phyloP scores from a whole-genome alignment of 2,113 vertebrate species.

The Capreolus pygargus region DNA sequence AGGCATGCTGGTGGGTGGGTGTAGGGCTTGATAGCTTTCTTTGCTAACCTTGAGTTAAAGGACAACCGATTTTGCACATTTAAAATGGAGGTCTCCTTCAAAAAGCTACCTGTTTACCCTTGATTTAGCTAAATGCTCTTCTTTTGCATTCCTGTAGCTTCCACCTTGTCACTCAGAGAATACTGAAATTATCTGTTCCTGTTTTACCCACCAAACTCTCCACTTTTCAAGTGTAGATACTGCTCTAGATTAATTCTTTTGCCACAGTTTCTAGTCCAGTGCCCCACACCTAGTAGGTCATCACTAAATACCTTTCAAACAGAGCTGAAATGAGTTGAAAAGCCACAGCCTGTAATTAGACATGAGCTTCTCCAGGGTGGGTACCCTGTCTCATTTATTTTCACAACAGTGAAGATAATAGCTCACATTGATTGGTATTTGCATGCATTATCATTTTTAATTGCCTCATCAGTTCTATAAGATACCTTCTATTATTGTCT shows the following conservation, averaged over 20 bases:
- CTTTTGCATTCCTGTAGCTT: background rate
- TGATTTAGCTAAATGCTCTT: background rate
- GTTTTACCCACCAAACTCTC: background rate
- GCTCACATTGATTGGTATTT: background rate
- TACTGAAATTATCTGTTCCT: background rate
- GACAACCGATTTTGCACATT: background rate
- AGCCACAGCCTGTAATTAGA: background rate
- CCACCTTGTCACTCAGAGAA: background rate
- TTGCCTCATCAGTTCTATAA: background rate
- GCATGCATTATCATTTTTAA: background rate
- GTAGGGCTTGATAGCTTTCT: background rate
- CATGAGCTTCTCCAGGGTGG: background rate
- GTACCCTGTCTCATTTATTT: background rate
- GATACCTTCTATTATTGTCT: background rate
- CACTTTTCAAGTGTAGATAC: background rate
- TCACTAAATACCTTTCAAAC: background rate
- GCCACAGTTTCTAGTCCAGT: background rate
- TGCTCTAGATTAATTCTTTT: background rate
- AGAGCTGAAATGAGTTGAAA: background rate
- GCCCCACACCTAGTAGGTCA: background rate
- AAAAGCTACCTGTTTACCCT: background rate
- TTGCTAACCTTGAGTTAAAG: background rate
- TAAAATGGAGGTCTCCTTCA: conserved; percentile 15
- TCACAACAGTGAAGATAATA: background rate
- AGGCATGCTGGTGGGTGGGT: background rate